Base-by-base conservation (phyloP, 2,888 invertebrate species). In the Fissipunctia ypsillon region DNA sequence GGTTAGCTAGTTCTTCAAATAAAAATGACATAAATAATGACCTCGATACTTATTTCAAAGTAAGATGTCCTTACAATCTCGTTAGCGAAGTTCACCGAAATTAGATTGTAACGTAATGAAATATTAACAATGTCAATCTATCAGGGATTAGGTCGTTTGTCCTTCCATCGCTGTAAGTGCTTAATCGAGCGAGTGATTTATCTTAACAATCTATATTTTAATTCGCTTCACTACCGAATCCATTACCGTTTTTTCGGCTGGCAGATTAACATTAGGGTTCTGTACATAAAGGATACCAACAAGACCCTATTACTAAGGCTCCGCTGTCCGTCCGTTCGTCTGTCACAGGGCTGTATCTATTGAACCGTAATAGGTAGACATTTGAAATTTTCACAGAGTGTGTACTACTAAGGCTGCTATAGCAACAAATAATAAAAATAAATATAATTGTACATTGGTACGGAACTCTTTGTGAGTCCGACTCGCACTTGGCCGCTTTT, bases 141-240 rank as follows among this genome's bases (percentile, higher is more conserved):
- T 87, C 78, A 73, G 59, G 75, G 72, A 72, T 87, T 75, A 63
- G 65, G 69, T 71, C 50, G 76, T 76, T 80, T 78, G 81, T 78
- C 65, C 70, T 64, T 38, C 73, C 65, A 41, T 72, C 78, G 68
- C n/a, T 67, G 70, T 88, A 85, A 87, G 87, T 88, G 78, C 72
- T 73, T 78, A 57, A 75, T 70, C 68, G 66, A 71, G 72, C 63
- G 60, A 74, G 69, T 63, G 76, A 83, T 85, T 81, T 74, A 87
- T 87, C 48, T 68, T 35, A 10, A 43, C 31, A 57, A 64, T 67
- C 35, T 52, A 50, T 64, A 41, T 60, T 64, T 68, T 52, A 50
- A 71, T 71, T 65, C 1, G 28, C 0, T 71, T 68, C 0, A 16
- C 31, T 63, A 50, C 12, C 6, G 14, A 64, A 68, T 52, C n/a